Conservation (phyloP, 92 coral and sea anemone species). For the Palythoa grandis region DNA sequence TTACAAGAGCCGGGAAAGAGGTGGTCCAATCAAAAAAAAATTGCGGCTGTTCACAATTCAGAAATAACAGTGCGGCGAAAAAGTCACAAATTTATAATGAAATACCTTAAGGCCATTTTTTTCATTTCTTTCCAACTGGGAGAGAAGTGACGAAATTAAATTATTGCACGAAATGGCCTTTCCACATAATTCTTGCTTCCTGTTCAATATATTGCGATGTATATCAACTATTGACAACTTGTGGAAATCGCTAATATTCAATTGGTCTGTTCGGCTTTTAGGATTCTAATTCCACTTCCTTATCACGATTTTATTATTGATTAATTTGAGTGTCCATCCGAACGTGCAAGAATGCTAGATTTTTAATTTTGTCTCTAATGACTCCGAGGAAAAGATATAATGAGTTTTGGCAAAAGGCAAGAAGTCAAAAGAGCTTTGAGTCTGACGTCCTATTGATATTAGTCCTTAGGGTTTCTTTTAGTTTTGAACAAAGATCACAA, state of each 20-base stretch:
- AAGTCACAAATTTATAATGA: not conserved
- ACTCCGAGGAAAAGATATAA: conserved; percentile 18
- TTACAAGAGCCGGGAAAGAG: not conserved
- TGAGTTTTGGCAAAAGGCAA: conserved; percentile 12
- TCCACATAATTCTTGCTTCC: conserved; percentile 35
- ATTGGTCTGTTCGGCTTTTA: conserved; percentile 11
- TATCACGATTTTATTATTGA: conserved; percentile 10
- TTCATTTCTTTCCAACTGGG: conserved; percentile 36
- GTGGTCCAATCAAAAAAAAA: not conserved
- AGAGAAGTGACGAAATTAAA: not conserved
- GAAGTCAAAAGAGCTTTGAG: conserved; percentile 9
- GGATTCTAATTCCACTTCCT: conserved; percentile 11
- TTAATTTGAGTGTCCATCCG: conserved; percentile 13
- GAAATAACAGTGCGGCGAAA: too few relatives aligned
- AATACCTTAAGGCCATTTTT: conserved; percentile 26
- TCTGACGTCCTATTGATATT: not conserved
- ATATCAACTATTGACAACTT: conserved; percentile 37
- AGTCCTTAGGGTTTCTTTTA: not conserved
- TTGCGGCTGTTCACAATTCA: too few relatives aligned
- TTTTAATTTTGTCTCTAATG: conserved; percentile 28
- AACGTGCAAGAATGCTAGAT: conserved; percentile 41
- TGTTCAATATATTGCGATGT: conserved; percentile 35
- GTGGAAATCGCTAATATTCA: not conserved
- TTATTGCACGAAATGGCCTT: conserved; percentile 3
- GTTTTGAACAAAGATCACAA: too few relatives aligned